Evolutionary conservation across 2,797 vertebrate genomes (phyloP).

Genomic region (Graptemys geographica): DNA sequence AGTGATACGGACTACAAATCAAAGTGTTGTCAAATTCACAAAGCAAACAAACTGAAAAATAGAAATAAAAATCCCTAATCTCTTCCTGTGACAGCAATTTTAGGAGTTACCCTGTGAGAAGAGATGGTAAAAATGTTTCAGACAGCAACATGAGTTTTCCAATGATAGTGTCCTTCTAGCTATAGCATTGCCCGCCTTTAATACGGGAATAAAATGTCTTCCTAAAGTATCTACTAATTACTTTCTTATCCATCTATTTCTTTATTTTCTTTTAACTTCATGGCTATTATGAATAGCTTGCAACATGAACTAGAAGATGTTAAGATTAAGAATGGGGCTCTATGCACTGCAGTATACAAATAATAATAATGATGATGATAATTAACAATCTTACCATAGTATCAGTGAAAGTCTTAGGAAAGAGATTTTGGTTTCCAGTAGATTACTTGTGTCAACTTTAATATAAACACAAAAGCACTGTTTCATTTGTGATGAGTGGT

Average conservation of each 20-base stretch:
- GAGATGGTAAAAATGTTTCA: not conserved
- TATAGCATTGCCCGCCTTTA: not conserved
- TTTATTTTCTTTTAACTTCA: not conserved
- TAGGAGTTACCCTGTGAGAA: not conserved
- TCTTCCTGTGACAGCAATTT: not conserved
- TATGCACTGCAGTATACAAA: not conserved
- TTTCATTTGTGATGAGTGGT: not conserved
- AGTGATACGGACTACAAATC: not conserved
- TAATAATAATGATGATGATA: not conserved
- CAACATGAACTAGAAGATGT: not conserved
- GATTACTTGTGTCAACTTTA: not conserved
- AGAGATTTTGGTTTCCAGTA: not conserved
- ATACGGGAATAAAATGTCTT: not conserved
- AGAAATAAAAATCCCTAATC: not conserved
- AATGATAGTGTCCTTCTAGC: not conserved
- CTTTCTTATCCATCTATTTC: not conserved
- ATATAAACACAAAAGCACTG: fast-evolving
- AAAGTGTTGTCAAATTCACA: not conserved
- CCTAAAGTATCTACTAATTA: not conserved
- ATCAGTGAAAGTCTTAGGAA: not conserved
- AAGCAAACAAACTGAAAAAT: conserved; percentile 35
- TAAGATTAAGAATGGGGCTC: not conserved
- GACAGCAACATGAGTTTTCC: not conserved
- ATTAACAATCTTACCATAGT: not conserved
- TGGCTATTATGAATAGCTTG: not conserved